A percentile compares a stretch with the other conserved stretches of the same genome.
phyloP scores from a whole-genome alignment of 2,888 invertebrate species.

The Chydorus sphaericus region DNA sequence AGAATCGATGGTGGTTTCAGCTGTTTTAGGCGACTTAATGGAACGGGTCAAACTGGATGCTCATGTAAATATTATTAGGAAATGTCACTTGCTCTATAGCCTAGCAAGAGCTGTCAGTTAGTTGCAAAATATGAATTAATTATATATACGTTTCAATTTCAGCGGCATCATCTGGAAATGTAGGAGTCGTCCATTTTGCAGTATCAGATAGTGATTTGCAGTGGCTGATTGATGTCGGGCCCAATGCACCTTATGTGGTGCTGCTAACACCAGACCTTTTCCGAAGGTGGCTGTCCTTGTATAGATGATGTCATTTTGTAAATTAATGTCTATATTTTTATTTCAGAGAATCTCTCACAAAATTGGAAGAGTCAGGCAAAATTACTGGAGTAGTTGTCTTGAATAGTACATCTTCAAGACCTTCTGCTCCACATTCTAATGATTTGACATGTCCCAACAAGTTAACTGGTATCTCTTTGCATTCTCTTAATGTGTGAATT shows the following conservation, averaged over 20 bases:
- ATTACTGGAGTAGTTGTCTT: constrained; percentile 33
- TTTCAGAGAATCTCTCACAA: constrained; percentile 23
- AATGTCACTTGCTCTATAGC: neutral
- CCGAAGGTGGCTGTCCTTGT: constrained; percentile 29
- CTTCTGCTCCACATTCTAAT: constrained; percentile 30
- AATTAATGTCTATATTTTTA: constrained; percentile 11
- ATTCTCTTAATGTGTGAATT: constrained; percentile 16
- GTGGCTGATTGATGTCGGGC: constrained; percentile 52
- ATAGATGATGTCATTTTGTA: neutral
- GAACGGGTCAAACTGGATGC: constrained; percentile 89
- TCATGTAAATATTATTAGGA: constrained; percentile 50
- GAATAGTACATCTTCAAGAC: constrained; percentile 21
- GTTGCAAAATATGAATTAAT: neutral
- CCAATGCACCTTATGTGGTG: constrained; percentile 66
- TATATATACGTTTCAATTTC: constrained; percentile 23
- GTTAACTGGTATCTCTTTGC: constrained; percentile 38
- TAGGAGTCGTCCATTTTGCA: constrained; percentile 68
- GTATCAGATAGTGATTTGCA: constrained; percentile 46
- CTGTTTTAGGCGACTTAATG: constrained; percentile 83
- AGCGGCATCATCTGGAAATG: constrained; percentile 63
- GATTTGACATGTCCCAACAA: constrained; percentile 75
- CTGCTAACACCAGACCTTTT: constrained; percentile 49
- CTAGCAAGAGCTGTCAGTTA: neutral
- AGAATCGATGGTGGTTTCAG: constrained; percentile 51
- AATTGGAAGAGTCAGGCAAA: constrained; percentile 28